Conservation (phyloP, 1,140 invertebrate genomes). For the Drosophila chauvacae region DNA sequence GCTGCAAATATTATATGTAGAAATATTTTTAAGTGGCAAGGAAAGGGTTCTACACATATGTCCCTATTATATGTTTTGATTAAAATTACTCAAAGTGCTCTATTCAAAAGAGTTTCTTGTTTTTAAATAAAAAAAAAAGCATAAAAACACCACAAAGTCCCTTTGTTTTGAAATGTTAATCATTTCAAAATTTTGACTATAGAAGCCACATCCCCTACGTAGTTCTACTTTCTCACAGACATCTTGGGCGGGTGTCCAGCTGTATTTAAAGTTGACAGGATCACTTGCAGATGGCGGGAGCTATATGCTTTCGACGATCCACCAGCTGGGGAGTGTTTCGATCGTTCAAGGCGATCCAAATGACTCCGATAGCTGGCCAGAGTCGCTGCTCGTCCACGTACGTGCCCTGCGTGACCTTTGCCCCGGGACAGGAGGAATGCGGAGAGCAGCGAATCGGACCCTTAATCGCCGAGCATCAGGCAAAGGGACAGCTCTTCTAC, state of each 20-base stretch:
- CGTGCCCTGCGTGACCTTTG: conserved; percentile 31
- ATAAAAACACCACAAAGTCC: background rate
- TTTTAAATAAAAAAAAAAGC: background rate
- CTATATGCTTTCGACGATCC: background rate
- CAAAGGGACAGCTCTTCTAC: conserved; percentile 44
- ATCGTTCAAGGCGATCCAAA: background rate
- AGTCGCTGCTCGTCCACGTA: background rate
- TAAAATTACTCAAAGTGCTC: background rate
- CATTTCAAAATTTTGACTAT: background rate
- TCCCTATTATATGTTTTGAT: background rate
- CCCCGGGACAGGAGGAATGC: conserved; percentile 10
- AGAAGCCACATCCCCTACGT: background rate
- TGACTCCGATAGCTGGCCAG: no score
- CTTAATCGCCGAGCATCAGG: conserved; percentile 13
- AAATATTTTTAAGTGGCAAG: conserved; percentile 48
- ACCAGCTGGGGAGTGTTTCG: no score
- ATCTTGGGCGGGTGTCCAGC: background rate
- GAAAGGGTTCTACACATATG: conserved; percentile 27
- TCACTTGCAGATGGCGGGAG: background rate
- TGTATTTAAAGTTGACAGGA: background rate
- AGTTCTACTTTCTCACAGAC: background rate
- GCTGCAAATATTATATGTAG: conserved; percentile 30
- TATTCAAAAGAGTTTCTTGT: background rate
- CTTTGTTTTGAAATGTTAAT: background rate
- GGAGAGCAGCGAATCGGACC: conserved; percentile 22